These are phyloP conservation scores for Lonchura striata DNA, from an alignment of 2,113 vertebrate species.

Conservation along the genomic window DNA sequence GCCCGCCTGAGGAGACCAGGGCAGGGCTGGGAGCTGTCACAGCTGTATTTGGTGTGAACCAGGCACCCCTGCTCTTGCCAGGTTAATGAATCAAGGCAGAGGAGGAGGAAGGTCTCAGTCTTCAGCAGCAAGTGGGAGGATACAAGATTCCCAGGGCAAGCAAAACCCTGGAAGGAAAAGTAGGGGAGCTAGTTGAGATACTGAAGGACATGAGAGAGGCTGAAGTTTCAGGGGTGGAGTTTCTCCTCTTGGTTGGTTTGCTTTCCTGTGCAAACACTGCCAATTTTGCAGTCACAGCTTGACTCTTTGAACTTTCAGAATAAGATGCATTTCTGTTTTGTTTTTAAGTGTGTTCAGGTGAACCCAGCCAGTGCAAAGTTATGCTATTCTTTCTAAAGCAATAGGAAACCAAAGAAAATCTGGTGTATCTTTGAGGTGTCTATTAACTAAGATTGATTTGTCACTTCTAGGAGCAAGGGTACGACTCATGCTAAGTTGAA, in stretches of 20 bases:
- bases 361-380: neutral
- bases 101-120: neutral
- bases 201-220: neutral
- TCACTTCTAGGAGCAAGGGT: neutral
- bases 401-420: neutral
- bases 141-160: neutral
- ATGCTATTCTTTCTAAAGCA: neutral
- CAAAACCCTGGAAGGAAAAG: neutral
- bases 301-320: neutral
- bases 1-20: neutral
- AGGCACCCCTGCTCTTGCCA: neutral
- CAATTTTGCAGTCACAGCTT: conserved; percentile 9
- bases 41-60: neutral
- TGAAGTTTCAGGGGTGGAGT: neutral
- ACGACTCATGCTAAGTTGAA: neutral
- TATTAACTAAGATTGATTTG: neutral
- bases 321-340: conserved; percentile 1
- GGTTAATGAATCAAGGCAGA: neutral
- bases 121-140: neutral
- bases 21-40: neutral
- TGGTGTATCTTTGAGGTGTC: neutral
- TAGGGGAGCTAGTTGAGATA: neutral
- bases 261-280: neutral
- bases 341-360: neutral
- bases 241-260: neutral